Evolutionary conservation across 2,888 invertebrate genomes (phyloP).

Genomic region (Actias luna): DNA sequence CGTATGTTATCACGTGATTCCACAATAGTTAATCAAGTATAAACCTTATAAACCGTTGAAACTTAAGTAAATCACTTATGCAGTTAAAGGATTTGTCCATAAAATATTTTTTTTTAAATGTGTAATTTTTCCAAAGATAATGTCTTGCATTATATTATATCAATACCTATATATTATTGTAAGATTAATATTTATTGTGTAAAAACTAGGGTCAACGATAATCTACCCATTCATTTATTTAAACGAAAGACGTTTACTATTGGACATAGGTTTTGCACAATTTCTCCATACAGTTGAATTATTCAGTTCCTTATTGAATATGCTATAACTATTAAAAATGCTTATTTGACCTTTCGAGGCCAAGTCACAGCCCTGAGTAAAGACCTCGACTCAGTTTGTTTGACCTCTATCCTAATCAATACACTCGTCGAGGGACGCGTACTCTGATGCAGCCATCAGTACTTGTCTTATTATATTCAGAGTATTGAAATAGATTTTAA

Average conservation of each 20-base stretch:
- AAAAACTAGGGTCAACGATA: no score
- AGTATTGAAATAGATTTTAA: background rate
- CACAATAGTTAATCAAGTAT: background rate
- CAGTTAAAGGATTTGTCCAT: background rate
- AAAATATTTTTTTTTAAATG: no score
- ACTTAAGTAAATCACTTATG: background rate
- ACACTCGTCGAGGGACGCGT: constrained; percentile 17
- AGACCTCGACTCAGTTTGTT: constrained; percentile 19
- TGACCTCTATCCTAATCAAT: constrained; percentile 17
- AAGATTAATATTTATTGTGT: no score
- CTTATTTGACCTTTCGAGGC: constrained; percentile 13
- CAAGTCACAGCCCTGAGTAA: constrained; percentile 15
- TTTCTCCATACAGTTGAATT: background rate
- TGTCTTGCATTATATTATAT: no score
- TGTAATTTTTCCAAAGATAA: no score
- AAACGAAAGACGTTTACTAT: no score
- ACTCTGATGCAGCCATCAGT: constrained; percentile 15
- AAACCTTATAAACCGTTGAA: background rate
- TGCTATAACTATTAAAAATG: background rate
- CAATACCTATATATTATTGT: no score
- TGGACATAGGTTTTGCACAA: no score
- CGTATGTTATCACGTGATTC: background rate
- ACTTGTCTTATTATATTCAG: constrained; percentile 11
- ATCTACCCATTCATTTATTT: no score
- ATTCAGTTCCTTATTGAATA: background rate